Percentiles rank a stretch among this genome's conserved stretches.
Evolutionary conservation across 2,797 vertebrate species (phyloP).

Genomic region (Rhyacichthys aspro): DNA sequence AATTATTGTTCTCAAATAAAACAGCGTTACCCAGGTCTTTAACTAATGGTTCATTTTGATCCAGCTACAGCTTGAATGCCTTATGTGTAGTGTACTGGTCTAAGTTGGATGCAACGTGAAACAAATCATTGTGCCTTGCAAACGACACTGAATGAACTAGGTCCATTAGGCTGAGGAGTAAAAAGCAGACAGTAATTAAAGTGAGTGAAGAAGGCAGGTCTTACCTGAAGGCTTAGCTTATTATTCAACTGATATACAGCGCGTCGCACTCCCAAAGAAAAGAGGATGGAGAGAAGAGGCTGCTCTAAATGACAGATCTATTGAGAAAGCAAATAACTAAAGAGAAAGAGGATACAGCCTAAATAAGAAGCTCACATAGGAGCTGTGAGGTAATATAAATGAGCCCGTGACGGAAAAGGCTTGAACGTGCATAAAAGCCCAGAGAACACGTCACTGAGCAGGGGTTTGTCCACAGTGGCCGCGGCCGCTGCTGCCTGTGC

Average conservation of each 20-base stretch:
- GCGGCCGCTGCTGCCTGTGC: slow-evolving; percentile 70
- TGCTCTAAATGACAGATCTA: slow-evolving; percentile 56
- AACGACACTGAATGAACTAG: slow-evolving; percentile 36
- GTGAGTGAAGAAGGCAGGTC: slow-evolving; percentile 43
- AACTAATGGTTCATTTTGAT: slow-evolving; percentile 22
- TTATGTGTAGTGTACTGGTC: slow-evolving; percentile 34
- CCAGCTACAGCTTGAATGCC: slow-evolving; percentile 17
- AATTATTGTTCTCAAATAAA: slow-evolving; percentile 32
- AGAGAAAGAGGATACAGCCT: slow-evolving; percentile 19
- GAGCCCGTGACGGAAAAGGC: slow-evolving; percentile 50
- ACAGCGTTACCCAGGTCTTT: slow-evolving; percentile 31
- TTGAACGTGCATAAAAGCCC: slow-evolving; percentile 49
- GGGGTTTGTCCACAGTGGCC: slow-evolving; percentile 75
- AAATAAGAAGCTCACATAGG: slow-evolving; percentile 24
- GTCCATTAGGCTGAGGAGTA: slow-evolving; percentile 47
- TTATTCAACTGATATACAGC: slow-evolving; percentile 56
- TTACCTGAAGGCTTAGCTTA: slow-evolving; percentile 65
- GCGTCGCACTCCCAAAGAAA: slow-evolving; percentile 67
- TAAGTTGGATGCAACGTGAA: slow-evolving; percentile 64
- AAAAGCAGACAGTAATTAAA: slow-evolving; percentile 29
- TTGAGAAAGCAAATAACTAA: slow-evolving; percentile 38
- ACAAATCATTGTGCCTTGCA: slow-evolving; percentile 53
- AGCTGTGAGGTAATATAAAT: slow-evolving; percentile 32
- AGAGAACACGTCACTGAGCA: slow-evolving; percentile 78
- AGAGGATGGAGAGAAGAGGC: slow-evolving; percentile 47